These are phyloP conservation scores for Macrotis lagotis DNA, from an alignment of 2,113 vertebrate genomes.

Conservation along the genomic window DNA sequence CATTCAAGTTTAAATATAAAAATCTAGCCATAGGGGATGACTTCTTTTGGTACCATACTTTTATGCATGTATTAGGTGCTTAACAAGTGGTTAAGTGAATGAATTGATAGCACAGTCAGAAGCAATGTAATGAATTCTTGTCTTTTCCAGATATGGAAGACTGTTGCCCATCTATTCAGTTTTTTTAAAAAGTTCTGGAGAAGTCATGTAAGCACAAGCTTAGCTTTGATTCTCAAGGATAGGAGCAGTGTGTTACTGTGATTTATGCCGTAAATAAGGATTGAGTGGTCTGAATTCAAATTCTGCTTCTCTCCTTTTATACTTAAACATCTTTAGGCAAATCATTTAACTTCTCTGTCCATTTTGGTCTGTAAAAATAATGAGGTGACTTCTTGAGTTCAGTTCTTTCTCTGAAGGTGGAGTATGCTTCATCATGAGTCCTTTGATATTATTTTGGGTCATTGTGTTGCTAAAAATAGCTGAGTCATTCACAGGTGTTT, in stretches of 20 bases:
- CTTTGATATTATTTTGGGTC: too few relatives aligned
- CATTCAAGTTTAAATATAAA: neutral
- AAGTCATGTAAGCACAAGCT: neutral
- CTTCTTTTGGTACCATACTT: neutral
- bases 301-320: neutral
- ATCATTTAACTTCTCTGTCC: neutral
- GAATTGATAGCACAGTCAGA: neutral
- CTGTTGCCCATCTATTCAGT: too few relatives aligned
- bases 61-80: neutral
- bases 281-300: neutral
- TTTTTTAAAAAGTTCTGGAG: neutral
- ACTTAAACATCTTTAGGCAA: neutral
- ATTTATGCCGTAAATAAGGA: neutral
- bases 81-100: neutral
- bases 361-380: neutral
- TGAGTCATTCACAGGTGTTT: too few relatives aligned
- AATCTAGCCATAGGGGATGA: neutral
- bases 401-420: too few relatives aligned
- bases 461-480: too few relatives aligned
- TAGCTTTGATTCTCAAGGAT: neutral
- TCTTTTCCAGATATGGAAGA: neutral
- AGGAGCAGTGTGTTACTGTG: neutral
- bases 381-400: too few relatives aligned
- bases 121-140: neutral
- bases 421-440: too few relatives aligned